phyloP scores from a whole-genome alignment of 2,113 vertebrate genomes.

The Melanocharis versteri region DNA sequence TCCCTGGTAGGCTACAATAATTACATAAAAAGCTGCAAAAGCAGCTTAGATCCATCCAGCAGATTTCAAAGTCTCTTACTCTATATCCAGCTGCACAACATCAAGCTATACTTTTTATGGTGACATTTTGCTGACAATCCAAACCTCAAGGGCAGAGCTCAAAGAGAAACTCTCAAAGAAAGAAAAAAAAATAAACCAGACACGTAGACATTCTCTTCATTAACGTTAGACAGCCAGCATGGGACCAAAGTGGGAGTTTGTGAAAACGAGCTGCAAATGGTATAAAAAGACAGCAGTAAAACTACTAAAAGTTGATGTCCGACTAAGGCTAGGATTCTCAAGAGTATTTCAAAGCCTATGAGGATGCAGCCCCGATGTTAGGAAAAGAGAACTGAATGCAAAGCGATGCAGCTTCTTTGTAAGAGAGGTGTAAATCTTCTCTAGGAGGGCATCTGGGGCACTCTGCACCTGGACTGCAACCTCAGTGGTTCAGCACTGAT shows the following conservation, averaged over 20 bases:
- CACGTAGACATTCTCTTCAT: background rate
- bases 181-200: background rate
- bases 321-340: background rate
- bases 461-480: background rate
- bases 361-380: background rate
- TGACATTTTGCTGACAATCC: background rate
- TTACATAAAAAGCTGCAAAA: background rate
- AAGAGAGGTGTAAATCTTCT: background rate
- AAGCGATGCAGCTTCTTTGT: background rate
- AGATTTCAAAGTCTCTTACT: background rate
- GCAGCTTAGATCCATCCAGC: background rate
- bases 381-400: background rate
- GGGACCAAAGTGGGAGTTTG: background rate
- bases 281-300: background rate
- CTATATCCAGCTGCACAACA: background rate
- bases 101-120: background rate
- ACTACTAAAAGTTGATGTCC: background rate
- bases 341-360: background rate
- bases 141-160: background rate
- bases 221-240: background rate
- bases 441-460: background rate
- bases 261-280: background rate
- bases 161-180: background rate
- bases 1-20: background rate
- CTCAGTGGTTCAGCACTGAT: background rate